Base-by-base conservation (phyloP, 2,888 invertebrate genomes). In the Blera fallax region DNA sequence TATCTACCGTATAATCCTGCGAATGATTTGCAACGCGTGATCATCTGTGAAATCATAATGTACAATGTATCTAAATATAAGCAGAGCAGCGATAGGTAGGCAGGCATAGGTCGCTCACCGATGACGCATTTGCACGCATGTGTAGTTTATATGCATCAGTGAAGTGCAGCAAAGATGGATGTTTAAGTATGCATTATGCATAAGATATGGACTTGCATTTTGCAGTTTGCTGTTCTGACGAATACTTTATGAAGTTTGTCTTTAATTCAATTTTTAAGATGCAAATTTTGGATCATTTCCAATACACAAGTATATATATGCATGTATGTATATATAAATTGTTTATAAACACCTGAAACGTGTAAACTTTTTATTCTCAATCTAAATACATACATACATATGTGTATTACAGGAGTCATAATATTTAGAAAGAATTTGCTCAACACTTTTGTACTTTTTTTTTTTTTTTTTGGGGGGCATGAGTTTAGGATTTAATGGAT, bases 21-120 rank as follows among this genome's bases (percentile, higher is more conserved):
- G 58, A 69, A 69, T 80, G 43, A 72, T 65, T 80, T 76, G 64
- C 27, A 65, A 40, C 32, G 60, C 65, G 70, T 72, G 84, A 74
- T 80, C 76, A 85, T 85, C 74, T 72, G 80, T 76, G 58, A 80
- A 80, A 56, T 80, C 65, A 84, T 80, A 74, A 62, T 48, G 73
- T 64, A 43, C 11, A 52, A 34, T 34, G 58, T 64, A 45, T 76
- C 76, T 85, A 85, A 85, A 76, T 85, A 60, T 85, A 85, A 60
- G 1, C 45, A 48, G 3, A n/a, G 18, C 43, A 14, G 64, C 48
- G 14, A 48, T 18, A 40, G 14, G 4, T 11, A 3, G 1, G 8
- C 48, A 67, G 74, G 64, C 67, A 21, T 58, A 85, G 85, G 85
- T 85, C 80, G 85, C 85, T 85, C 80, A 85, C 85, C 85, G 80